Percentiles rank a stretch among this genome's conserved stretches.
phyloP scores from a whole-genome alignment of 2,888 invertebrate species.

The Brachyptera putata region DNA sequence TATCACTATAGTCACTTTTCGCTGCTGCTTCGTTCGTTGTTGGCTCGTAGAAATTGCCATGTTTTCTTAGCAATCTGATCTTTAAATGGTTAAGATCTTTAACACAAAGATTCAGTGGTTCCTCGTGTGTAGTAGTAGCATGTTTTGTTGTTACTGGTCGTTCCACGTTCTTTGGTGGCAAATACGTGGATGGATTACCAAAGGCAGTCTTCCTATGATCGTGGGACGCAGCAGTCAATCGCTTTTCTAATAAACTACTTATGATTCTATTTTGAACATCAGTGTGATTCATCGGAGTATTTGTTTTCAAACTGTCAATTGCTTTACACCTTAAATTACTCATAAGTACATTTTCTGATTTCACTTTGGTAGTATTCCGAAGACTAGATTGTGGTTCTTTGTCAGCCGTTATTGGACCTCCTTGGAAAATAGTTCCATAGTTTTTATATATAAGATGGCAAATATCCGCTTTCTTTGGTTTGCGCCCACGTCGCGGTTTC shows the following conservation, averaged over 20 bases:
- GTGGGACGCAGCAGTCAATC: slow-evolving; percentile 54
- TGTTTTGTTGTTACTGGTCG: background rate
- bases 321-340: slow-evolving; percentile 26
- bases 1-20: background rate
- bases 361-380: slow-evolving; percentile 16
- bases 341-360: slow-evolving; percentile 8
- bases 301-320: slow-evolving; percentile 25
- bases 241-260: slow-evolving; percentile 64
- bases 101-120: slow-evolving; percentile 31
- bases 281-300: slow-evolving; percentile 49
- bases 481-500: slow-evolving; percentile 78
- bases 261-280: slow-evolving; percentile 66
- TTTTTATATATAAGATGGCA: slow-evolving; percentile 89
- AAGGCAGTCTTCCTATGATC: slow-evolving; percentile 46
- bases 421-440: slow-evolving; percentile 81
- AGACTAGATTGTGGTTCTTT: slow-evolving; percentile 30
- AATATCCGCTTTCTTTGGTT: slow-evolving; percentile 89
- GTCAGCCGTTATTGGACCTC: slow-evolving; percentile 51
- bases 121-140: slow-evolving; percentile 14
- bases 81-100: slow-evolving; percentile 46
- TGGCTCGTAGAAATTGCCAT: slow-evolving; percentile 59
- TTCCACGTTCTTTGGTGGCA: slow-evolving; percentile 4
- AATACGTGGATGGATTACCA: background rate
- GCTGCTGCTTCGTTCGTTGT: background rate
- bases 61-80: slow-evolving; percentile 58